Conservation (phyloP, 2,797 vertebrate species). For the Sebastes paucispinis region DNA sequence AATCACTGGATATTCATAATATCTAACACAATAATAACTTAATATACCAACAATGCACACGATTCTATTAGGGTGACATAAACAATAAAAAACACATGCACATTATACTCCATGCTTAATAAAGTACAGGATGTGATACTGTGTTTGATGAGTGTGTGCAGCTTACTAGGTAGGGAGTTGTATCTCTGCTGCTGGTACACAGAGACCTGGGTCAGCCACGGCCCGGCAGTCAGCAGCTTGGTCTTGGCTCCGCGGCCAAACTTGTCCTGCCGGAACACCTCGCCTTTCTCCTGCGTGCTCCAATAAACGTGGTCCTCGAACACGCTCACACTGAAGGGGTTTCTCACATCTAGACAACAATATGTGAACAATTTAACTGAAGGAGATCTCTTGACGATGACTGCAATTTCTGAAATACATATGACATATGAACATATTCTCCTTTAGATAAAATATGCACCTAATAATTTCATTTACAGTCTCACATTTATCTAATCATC, state of each 20-base stretch:
- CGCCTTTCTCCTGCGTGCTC: constrained; percentile 91
- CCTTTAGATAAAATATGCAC: not conserved
- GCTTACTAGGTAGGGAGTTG: constrained; percentile 79
- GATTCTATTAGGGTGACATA: not conserved
- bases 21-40: not conserved
- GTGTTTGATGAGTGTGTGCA: not conserved
- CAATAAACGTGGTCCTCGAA: constrained; percentile 93
- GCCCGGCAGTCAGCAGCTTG: constrained; percentile 88
- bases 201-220: constrained; percentile 92
- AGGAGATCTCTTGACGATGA: not conserved
- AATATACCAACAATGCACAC: not conserved
- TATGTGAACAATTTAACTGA: not conserved
- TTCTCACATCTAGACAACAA: constrained; percentile 75
- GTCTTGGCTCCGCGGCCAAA: constrained; percentile 87
- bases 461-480: not conserved
- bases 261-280: constrained; percentile 92
- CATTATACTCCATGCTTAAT: not conserved
- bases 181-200: constrained; percentile 92
- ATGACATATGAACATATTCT: not conserved
- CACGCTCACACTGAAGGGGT: constrained; percentile 89
- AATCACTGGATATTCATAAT: not conserved
- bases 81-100: not conserved
- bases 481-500: not conserved
- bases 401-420: not conserved
- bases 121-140: not conserved